phyloP scores from a whole-genome alignment of 2,797 vertebrate species.

The Decapterus maruadsi region DNA sequence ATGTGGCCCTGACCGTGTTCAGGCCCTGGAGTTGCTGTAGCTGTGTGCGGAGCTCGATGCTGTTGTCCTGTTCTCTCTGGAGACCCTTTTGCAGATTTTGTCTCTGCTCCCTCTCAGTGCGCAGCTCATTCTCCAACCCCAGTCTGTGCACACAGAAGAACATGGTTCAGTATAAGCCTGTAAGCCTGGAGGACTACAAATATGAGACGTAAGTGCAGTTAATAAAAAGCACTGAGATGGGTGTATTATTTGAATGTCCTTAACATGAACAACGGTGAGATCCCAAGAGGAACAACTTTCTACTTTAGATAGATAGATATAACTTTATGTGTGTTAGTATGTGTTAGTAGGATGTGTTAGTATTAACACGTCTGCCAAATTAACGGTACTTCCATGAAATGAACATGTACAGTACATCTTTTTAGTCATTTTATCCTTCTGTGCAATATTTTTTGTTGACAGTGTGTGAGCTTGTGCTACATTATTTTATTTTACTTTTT shows the following conservation, averaged over 20 bases:
- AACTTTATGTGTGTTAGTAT: too few relatives aligned
- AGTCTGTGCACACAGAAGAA: conserved; percentile 77
- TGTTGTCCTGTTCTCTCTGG: conserved; percentile 92
- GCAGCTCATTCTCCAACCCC: conserved; percentile 91
- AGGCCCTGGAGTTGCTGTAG: conserved; percentile 94
- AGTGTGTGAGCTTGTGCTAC: not conserved
- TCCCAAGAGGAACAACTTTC: too few relatives aligned
- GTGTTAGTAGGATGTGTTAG: too few relatives aligned
- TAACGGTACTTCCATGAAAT: not conserved
- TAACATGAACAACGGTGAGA: not conserved
- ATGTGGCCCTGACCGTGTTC: conserved; percentile 84
- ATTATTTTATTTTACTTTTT: not conserved
- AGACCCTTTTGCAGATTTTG: conserved; percentile 92
- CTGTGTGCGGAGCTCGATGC: conserved; percentile 91
- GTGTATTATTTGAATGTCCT: not conserved
- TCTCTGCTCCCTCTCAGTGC: conserved; percentile 92
- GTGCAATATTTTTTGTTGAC: not conserved
- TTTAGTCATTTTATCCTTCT: not conserved
- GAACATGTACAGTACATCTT: not conserved
- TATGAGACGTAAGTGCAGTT: not conserved
- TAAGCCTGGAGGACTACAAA: not conserved
- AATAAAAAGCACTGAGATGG: not conserved
- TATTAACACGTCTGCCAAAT: not conserved
- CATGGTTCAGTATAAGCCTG: not conserved
- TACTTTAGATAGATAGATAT: too few relatives aligned